Base-by-base conservation (phyloP, 2,888 invertebrate species). In the Iselma pallidipennis region DNA sequence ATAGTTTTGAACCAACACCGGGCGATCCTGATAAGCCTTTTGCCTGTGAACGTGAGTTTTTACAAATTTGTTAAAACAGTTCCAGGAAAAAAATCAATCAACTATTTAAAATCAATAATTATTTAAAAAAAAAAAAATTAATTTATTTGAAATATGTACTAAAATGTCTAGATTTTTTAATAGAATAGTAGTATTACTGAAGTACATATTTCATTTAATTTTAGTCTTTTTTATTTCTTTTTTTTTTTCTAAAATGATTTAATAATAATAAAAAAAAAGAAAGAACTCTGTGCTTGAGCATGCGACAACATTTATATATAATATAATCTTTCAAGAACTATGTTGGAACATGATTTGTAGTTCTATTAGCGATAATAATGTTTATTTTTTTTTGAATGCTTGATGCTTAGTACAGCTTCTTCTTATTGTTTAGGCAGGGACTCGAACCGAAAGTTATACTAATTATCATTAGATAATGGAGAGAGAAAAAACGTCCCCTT, bases 31-130 rank as follows among this genome's bases (percentile, higher is more conserved):
- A 95, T 80, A 95, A 95, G 81, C 94, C 94, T 33, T 95, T 90
- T 84, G 90, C 91, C 79, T 95, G 94, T 85, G 95, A 94, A 89
- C 90, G 94, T 94, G 89, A 91, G 92, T 91, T 16, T 57, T 52
- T 56, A 51, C 31, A 51, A 42, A 37, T 52, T 45, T 21, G 28
- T 55, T 50, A 25, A 31, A 49, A 59, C 23, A 59, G 19, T 9
- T 23, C 23, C 23, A 23, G 14, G 10, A 12, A 16, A 26, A 25
- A 6, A 25, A 21, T 5, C 21, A 48, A 48, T 31, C n/a, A 31
- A n/a, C n/a, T n/a, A n/a, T n/a, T 31, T 31, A 16, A 4, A 10
- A 37, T 37, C 7, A 2, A 16, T 16, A 37, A 23, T 29, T 6
- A 14, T 49, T 50, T 19, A 16, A 37, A 50, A 29, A 16, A 12